Evolutionary conservation across 2,797 vertebrate genomes (phyloP).

Genomic region (Cercopithecus petaurista): DNA sequence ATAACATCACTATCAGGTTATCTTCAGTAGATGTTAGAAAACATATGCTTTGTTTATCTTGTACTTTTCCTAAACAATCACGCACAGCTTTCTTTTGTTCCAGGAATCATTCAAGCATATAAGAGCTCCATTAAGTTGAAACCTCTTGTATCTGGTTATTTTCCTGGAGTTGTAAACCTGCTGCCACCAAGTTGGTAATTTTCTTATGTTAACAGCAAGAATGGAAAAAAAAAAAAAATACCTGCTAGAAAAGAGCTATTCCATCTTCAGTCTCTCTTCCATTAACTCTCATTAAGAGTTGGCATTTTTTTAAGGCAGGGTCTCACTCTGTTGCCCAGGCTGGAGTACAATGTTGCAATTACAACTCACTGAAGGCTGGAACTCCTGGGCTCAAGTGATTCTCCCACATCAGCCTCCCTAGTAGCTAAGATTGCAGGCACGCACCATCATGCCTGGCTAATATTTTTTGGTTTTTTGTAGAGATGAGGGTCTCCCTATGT

Average conservation of each 20-base stretch:
- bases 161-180: conserved; percentile 64
- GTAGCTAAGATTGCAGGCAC: neutral
- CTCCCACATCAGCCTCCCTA: neutral
- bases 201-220: conserved; percentile 48
- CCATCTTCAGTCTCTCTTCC: conserved; percentile 36
- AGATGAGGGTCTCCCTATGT: neutral
- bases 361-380: neutral
- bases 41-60: conserved; percentile 72
- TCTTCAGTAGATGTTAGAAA: conserved; percentile 67
- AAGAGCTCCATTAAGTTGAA: conserved; percentile 72
- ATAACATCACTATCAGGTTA: conserved; percentile 60
- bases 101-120: conserved; percentile 69
- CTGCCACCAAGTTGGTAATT: conserved; percentile 61
- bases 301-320: neutral
- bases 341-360: neutral
- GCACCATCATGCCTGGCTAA: neutral
- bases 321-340: neutral
- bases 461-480: neutral
- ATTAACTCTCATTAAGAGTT: conserved; percentile 60
- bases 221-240: conserved; percentile 16
- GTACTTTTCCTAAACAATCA: conserved; percentile 68
- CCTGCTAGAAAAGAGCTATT: conserved; percentile 43
- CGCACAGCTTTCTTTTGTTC: conserved; percentile 69
- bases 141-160: conserved; percentile 74
- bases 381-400: neutral